A percentile compares a stretch with the other conserved stretches of the same genome.
phyloP scores from a whole-genome alignment of 2,797 vertebrate species.

The Leuciscus waleckii region DNA sequence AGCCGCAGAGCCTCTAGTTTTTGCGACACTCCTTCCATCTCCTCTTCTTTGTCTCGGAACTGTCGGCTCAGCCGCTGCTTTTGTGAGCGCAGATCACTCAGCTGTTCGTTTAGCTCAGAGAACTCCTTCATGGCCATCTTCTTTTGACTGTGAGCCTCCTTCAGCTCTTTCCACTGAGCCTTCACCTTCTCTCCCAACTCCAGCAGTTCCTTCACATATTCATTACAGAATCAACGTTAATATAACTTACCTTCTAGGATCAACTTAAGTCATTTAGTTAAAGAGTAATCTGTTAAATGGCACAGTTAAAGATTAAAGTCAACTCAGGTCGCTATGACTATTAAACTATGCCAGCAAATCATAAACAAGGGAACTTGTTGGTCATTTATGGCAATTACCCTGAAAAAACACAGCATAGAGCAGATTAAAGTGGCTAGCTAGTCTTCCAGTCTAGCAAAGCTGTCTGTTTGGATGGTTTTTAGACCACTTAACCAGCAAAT shows the following conservation, averaged over 20 bases:
- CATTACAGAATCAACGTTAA: not conserved
- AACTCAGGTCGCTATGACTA: not conserved
- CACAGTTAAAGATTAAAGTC: conserved; percentile 6
- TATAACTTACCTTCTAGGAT: not conserved
- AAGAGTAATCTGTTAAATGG: conserved; percentile 1
- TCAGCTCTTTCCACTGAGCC: conserved; percentile 95
- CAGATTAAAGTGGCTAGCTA: not conserved
- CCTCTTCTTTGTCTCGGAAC: conserved; percentile 97
- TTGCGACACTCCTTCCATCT: conserved; percentile 91
- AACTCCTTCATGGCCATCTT: conserved; percentile 97
- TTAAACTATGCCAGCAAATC: not conserved
- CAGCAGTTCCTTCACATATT: conserved; percentile 66
- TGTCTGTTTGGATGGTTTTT: not conserved
- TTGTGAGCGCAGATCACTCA: conserved; percentile 92
- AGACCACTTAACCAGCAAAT: not conserved
- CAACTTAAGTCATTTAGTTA: not conserved
- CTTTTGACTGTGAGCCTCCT: conserved; percentile 96
- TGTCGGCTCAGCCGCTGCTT: conserved; percentile 95
- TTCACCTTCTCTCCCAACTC: conserved; percentile 75
- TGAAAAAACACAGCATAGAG: not conserved
- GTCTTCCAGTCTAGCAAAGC: not conserved
- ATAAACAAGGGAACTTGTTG: not conserved
- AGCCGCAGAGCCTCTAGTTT: conserved; percentile 92
- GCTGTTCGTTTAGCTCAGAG: conserved; percentile 94
- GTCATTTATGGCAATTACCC: too few relatives aligned